Base-by-base conservation (phyloP, 2,888 invertebrate genomes). In the Drosophila pullipes region DNA sequence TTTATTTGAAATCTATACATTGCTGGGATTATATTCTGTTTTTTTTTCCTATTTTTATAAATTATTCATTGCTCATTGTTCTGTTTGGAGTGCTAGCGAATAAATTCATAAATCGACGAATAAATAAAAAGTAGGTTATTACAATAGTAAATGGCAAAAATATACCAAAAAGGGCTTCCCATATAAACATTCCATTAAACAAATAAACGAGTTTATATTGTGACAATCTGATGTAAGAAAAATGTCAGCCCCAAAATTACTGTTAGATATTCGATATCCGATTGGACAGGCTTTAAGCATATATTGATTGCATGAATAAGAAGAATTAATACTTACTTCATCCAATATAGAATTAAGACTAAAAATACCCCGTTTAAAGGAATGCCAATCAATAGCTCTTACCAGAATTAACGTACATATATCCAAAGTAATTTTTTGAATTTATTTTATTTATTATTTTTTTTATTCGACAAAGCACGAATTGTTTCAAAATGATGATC, bases 401-500 rank as follows among this genome's bases (percentile, higher is more conserved):
- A 13, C 22, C 44, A 47, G 13, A 13, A 22, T 13, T 7, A 22
- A 41, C 1, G 1, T 2, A 41, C 1, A 44, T 11, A 22, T 11
- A 4, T 25, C 16, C 25, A 49, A 9, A 49, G 9, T 16, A 4
- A 25, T 49, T 25, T 25, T 31, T 30, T 25, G 7, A 22, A n/a
- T 49, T 60, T 2, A 9, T 50, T 49, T 60, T 10, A 49, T 37
- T 50, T 35, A n/a, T 11, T 54, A 4, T 16, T 58, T 44, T 28
- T 28, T 58, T 58, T 44, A 16, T 41, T 58, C 41, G 58, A 44
- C 58, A 58, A 52, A 30, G 22, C 30, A 53, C 16, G 55, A 62
- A 31, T 53, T 37, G 28, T 37, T 37, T 39, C 25, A 53, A 54
- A 54, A 13, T 22, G 18, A 58, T 44, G 16, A 53, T 35, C 33